Conservation (phyloP, 2,113 vertebrate species). For the Garra rufa region DNA sequence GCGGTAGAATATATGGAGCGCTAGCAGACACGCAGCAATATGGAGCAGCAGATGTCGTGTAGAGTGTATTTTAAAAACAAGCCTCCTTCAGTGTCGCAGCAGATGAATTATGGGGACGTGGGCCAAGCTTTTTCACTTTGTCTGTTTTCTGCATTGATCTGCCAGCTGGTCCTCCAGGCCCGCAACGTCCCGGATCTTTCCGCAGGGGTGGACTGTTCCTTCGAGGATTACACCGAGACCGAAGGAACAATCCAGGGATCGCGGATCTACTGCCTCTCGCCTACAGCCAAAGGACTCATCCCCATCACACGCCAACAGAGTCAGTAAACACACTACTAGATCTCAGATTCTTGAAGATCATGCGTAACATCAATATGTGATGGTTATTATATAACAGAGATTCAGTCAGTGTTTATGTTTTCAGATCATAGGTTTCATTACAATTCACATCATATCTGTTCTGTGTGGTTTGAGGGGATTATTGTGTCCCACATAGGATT, state of each 20-base stretch:
- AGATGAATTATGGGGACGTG: background rate
- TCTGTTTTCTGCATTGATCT: conserved; percentile 1
- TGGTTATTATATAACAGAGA: background rate
- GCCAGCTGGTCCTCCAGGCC: conserved; percentile 90
- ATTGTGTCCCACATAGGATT: background rate
- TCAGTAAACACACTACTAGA: conserved; percentile 52
- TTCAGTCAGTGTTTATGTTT: background rate
- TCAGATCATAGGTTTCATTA: background rate
- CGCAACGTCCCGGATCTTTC: conserved; percentile 94
- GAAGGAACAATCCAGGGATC: conserved; percentile 87
- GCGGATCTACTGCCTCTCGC: conserved; percentile 90
- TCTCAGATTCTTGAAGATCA: background rate
- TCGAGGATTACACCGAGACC: conserved; percentile 93
- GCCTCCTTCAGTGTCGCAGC: background rate
- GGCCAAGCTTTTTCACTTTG: background rate
- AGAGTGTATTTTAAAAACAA: background rate
- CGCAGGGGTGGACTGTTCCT: conserved; percentile 95
- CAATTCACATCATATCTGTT: background rate
- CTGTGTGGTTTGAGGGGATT: background rate
- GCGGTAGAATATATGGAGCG: background rate
- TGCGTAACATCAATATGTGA: background rate
- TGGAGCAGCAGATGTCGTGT: conserved; percentile 5
- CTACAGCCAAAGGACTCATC: conserved; percentile 86
- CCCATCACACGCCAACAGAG: conserved; percentile 91
- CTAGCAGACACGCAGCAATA: background rate